phyloP scores from a whole-genome alignment of 2,113 vertebrate genomes.

The Paraplagusia blochii region DNA sequence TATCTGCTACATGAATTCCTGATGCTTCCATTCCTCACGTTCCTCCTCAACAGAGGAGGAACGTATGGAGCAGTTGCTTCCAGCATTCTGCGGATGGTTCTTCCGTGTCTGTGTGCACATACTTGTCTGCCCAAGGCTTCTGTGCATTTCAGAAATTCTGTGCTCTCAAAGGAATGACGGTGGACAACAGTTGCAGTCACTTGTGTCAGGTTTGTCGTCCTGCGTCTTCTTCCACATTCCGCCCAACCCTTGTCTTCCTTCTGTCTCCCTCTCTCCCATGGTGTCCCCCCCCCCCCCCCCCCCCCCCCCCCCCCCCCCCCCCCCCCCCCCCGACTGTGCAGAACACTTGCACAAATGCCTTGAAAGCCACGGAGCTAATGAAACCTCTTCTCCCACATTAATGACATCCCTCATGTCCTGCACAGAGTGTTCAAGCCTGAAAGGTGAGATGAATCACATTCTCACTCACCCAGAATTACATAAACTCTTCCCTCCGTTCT shows the following conservation, averaged over 20 bases:
- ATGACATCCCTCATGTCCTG: slow-evolving; percentile 46
- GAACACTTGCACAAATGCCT: slow-evolving; percentile 56
- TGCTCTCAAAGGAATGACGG: slow-evolving; percentile 49
- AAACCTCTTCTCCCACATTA: slow-evolving; percentile 60
- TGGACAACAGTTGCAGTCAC: slow-evolving; percentile 58
- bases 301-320: slow-evolving; percentile 47
- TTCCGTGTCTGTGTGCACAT: neutral
- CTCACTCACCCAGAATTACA: slow-evolving; percentile 45
- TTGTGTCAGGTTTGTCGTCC: slow-evolving; percentile 32
- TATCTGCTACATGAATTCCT: slow-evolving; percentile 66
- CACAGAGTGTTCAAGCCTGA: slow-evolving; percentile 27
- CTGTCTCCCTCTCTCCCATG: slow-evolving; percentile 46
- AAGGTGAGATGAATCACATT: slow-evolving; percentile 53
- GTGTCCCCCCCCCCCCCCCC: slow-evolving; percentile 49
- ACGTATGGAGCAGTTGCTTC: slow-evolving; percentile 56
- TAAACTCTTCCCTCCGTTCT: slow-evolving; percentile 40
- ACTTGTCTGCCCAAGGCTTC: slow-evolving; percentile 27
- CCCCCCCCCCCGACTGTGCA: slow-evolving; percentile 32
- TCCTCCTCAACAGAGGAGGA: slow-evolving; percentile 45
- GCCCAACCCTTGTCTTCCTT: slow-evolving; percentile 33
- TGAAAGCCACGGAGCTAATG: slow-evolving; percentile 57
- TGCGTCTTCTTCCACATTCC: slow-evolving; percentile 46
- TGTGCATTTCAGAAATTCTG: slow-evolving; percentile 37
- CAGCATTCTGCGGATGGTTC: slow-evolving; percentile 44
- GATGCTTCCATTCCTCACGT: slow-evolving; percentile 51